Conservation (phyloP, 2,888 invertebrate genomes). For the Brachyopa scutellaris region DNA sequence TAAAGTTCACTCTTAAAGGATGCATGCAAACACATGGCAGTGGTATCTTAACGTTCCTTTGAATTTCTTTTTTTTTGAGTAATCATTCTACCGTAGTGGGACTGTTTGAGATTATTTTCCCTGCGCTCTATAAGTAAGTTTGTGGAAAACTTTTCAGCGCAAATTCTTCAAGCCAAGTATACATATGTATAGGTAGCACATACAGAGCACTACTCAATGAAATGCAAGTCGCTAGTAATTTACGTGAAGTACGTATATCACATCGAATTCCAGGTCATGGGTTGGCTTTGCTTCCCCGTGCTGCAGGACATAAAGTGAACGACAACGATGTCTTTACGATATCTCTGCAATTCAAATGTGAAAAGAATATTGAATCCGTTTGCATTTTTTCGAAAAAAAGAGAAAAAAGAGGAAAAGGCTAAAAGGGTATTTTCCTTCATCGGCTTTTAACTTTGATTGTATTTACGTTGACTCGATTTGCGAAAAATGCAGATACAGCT, state of each 20-base stretch:
- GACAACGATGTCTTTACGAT: background rate
- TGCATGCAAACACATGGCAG: background rate
- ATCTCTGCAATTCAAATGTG: constrained; percentile 18
- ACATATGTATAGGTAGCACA: too few species aligned
- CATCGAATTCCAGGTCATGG: background rate
- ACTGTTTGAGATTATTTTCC: too few species aligned
- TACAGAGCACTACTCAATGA: background rate
- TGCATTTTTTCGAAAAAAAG: constrained; percentile 37
- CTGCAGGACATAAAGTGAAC: background rate
- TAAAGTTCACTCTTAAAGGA: too few species aligned
- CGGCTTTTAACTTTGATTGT: constrained; percentile 19
- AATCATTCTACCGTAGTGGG: background rate
- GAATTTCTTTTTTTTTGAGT: constrained; percentile 9
- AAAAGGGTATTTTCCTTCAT: constrained; percentile 1
- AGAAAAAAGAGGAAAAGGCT: too few species aligned
- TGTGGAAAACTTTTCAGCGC: too few species aligned
- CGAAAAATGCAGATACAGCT: background rate
- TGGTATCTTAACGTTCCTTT: background rate
- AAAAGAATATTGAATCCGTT: constrained; percentile 41
- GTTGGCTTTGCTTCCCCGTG: too few species aligned
- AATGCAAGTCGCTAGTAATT: background rate
- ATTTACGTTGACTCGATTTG: constrained; percentile 15
- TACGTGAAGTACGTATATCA: background rate
- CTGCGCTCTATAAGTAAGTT: too few species aligned
- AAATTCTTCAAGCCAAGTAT: too few species aligned